Evolutionary conservation across 2,888 invertebrate genomes (phyloP).

Genomic region (Aleiodes alternator): DNA sequence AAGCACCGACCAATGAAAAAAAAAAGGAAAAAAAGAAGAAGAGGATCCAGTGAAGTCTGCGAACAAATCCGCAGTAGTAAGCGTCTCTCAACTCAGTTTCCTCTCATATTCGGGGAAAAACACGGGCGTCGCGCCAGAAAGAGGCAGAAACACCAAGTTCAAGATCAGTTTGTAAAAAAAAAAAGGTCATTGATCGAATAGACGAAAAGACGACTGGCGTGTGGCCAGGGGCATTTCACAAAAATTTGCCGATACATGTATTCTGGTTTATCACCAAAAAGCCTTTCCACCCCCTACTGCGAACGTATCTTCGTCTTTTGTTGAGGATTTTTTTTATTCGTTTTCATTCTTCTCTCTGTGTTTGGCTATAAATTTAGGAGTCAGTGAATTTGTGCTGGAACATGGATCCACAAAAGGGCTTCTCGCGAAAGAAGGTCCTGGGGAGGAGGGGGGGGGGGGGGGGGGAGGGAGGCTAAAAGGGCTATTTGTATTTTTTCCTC

Average conservation of each 20-base stretch:
- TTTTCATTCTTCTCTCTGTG: neutral
- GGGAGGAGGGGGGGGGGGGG: too few relatives aligned
- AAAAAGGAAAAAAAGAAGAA: neutral
- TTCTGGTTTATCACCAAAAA: neutral
- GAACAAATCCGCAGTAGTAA: slow-evolving; percentile 28
- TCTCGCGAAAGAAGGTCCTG: too few relatives aligned
- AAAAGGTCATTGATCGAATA: slow-evolving; percentile 22
- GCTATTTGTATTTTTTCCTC: slow-evolving; percentile 1
- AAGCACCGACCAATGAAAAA: neutral
- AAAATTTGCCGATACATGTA: slow-evolving; percentile 7
- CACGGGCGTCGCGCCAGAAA: slow-evolving; percentile 37
- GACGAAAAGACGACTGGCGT: slow-evolving; percentile 27
- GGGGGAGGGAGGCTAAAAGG: neutral
- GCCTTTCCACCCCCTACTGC: neutral
- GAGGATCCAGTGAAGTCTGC: slow-evolving; percentile 7
- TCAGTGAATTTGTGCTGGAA: neutral
- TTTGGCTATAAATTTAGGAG: neutral
- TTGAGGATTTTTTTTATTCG: neutral
- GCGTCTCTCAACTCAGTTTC: slow-evolving; percentile 18
- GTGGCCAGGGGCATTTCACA: slow-evolving; percentile 8
- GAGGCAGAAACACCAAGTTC: slow-evolving; percentile 24
- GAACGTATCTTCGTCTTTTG: neutral
- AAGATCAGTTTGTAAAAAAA: slow-evolving; percentile 11
- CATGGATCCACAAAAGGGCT: slow-evolving; percentile 15
- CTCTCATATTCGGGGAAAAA: slow-evolving; percentile 34